A percentile compares a stretch with the other conserved stretches of the same genome.
phyloP scores from a whole-genome alignment of 2,888 invertebrate species.

The Parochlus steinenii region DNA sequence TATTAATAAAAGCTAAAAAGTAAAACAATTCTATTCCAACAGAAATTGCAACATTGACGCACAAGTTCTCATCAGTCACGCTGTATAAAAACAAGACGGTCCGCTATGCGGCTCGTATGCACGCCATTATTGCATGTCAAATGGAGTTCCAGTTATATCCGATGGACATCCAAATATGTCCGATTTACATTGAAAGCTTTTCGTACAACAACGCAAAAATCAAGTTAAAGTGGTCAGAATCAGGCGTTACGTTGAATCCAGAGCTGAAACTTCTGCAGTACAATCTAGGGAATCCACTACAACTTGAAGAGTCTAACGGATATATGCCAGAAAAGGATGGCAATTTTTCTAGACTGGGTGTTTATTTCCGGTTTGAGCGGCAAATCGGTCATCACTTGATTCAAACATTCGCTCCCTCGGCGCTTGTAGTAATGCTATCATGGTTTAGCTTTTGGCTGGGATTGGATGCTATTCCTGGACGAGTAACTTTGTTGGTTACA shows the following conservation, averaged over 20 bases:
- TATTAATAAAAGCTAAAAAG: too few species aligned
- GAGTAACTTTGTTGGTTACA: conserved; percentile 65
- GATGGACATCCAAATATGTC: conserved; percentile 73
- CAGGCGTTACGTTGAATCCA: conserved; percentile 61
- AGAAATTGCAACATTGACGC: conserved; percentile 68
- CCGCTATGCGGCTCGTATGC: conserved; percentile 63
- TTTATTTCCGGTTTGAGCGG: conserved; percentile 64
- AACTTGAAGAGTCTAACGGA: conserved; percentile 52
- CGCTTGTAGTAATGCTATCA: conserved; percentile 63
- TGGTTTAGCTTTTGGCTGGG: conserved; percentile 83
- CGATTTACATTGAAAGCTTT: conserved; percentile 71
- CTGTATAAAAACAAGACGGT: conserved; percentile 67
- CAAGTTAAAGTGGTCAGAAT: conserved; percentile 53
- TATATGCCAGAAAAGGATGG: conserved; percentile 65
- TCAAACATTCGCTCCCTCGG: conserved; percentile 72
- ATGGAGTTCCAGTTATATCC: conserved; percentile 78
- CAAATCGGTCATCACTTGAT: conserved; percentile 74
- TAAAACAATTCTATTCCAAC: too few species aligned
- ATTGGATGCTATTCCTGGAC: conserved; percentile 66
- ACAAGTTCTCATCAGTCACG: conserved; percentile 66
- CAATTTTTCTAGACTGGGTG: conserved; percentile 63
- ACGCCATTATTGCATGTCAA: conserved; percentile 70
- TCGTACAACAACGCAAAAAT: conserved; percentile 65
- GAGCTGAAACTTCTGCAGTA: conserved; percentile 66
- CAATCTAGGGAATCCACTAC: conserved; percentile 53